Base-by-base conservation (phyloP, 1,140 invertebrate genomes). In the Zophobas atratus region DNA sequence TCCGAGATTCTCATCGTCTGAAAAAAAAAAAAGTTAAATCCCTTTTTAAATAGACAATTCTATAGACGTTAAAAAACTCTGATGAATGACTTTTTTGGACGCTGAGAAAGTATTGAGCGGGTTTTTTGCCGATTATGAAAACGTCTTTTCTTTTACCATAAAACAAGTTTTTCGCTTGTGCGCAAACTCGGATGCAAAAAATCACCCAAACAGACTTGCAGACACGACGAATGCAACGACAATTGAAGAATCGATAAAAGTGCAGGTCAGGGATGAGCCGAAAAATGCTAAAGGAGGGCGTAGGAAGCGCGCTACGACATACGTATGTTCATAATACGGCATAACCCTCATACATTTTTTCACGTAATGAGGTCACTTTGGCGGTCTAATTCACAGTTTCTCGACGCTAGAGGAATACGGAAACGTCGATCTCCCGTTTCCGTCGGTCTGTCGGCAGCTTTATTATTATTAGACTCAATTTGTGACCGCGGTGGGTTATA, bases 231-330 rank as follows among this genome's bases (percentile, higher is more conserved):
- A 70, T 80, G 79, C 79, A 80, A 77, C 76, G 79, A 77, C 77
- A 79, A 79, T 79, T 79, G 74, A 70, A 60, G 60, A 80, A 80
- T 80, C 79, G 77, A 80, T 80, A 80, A 80, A 80, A 72, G 67
- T 78, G 76, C 79, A 80, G 79, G 79, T 80, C 79, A 80, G 79
- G 79, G 73, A 39, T 80, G 70, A 77, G 41, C 34, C 39, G 32
- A 49, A 79, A 60, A 76, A 63, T 1, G 20, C 20, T 20, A 20
- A 20, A 20, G 20, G 20, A 20, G 20, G 20, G 20, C 8, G 8
- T 8, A 53, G n/a, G 51, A 20, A 53, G 33, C 51, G 33, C 6
- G 5, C 51, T 32, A 53, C 51, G 20, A 20, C 20, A 20, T 20
- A 20, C 20, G 20, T 20, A 20, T 20, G 20, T 46, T 46, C 6